Conservation (phyloP, 2,113 vertebrate species). For the Lagopus leucura region DNA sequence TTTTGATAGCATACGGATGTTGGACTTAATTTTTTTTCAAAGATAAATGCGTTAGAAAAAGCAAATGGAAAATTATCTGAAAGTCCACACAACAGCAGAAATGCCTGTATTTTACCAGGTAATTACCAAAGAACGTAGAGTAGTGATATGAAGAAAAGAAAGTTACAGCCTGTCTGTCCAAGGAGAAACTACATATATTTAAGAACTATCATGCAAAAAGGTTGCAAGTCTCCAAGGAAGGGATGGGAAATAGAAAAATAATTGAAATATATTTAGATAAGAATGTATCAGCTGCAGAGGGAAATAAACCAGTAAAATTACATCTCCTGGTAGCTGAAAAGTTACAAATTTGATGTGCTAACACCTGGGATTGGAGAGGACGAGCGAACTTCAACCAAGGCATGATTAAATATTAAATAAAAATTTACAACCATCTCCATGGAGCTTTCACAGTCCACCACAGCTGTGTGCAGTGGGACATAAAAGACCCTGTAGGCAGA, state of each 20-base stretch:
- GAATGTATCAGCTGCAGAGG: not conserved
- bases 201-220: not conserved
- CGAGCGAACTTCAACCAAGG: not conserved
- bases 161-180: not conserved
- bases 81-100: not conserved
- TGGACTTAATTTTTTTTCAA: not conserved
- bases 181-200: not conserved
- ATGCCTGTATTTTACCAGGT: not conserved
- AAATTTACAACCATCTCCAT: slow-evolving; percentile 21
- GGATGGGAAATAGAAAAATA: not conserved
- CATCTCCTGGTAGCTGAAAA: slow-evolving; percentile 19
- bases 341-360: not conserved
- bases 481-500: not conserved
- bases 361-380: not conserved
- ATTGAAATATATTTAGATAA: slow-evolving; percentile 9
- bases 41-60: not conserved
- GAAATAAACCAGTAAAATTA: slow-evolving; percentile 37
- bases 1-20: not conserved
- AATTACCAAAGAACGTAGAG: not conserved
- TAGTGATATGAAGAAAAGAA: not conserved
- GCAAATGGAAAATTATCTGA: not conserved
- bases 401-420: slow-evolving; percentile 57
- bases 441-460: slow-evolving; percentile 14
- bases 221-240: slow-evolving; percentile 2
- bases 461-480: not conserved